Base-by-base conservation (phyloP, 1,140 invertebrate species). In the Drosophila ananassae region DNA sequence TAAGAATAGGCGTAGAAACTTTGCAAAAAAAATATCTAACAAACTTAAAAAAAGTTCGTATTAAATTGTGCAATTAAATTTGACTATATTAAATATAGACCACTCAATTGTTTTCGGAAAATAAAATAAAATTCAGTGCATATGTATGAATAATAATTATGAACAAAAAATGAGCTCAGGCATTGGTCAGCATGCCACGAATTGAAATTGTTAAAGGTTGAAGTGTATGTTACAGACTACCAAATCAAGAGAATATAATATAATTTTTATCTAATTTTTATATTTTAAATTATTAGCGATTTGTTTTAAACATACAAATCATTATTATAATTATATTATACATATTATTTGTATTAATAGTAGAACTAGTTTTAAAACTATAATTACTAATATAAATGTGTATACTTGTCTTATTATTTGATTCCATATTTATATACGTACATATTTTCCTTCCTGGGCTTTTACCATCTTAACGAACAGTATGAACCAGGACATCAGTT, bases 1-100 rank as follows among this genome's bases (percentile, higher is more conserved):
- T 67, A 76, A 66, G 63, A 53, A 69, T 58, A 79, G 84, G 79
- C 63, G 79, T 87, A 50, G 34, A 47, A 47, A 55, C 52, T 32
- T 61, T 21, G 30, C 1, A 47, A 62, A 47, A 34, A 22, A 30
- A 24, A 34, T 39, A 24, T 10, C 39, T 17, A 44, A 12, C 47
- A 22, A 8, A 68, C 7, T 47, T 34, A 50, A 17, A 32, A 3
- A 53, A 24, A 58, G 37, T 48, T 58, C 28, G 3, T 53, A 66
- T 55, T 41, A 12, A 12, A 41, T 47, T 24, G 21, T 47, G 44
- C 21, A 47, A 44, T 21, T 44, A 6, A 17, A 17, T 17, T 17
- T 17, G 17, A 21, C 21, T 17, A 37, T 37, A 37, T 37, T 44
- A 2, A 44, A 8, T 6, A 10, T 32, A 32, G 17, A 1, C 17